These are phyloP conservation scores for Euzophera pinguis DNA, from an alignment of 2,888 invertebrate genomes.

Conservation along the genomic window DNA sequence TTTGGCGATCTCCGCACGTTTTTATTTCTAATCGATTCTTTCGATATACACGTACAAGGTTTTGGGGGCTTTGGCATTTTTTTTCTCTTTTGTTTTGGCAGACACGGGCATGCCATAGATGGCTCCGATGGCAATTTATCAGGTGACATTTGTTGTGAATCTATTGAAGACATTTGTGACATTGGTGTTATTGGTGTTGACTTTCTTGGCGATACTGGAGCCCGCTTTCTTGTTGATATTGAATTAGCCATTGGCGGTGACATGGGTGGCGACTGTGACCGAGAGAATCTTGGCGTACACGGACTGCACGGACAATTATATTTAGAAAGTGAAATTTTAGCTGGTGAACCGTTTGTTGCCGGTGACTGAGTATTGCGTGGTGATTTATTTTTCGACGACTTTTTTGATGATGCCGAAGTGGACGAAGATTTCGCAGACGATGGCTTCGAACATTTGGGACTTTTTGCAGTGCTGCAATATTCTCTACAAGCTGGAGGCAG, in stretches of 20 bases:
- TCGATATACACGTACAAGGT: background rate
- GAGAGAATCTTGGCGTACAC: background rate
- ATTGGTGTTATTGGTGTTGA: background rate
- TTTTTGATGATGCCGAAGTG: constrained; percentile 3
- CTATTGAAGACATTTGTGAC: background rate
- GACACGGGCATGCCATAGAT: background rate
- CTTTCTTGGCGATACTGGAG: too few species aligned
- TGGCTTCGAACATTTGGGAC: constrained; percentile 28
- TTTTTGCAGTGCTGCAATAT: constrained; percentile 25
- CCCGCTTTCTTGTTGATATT: too few species aligned
- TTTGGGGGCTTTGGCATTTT: background rate
- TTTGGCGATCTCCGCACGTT: background rate
- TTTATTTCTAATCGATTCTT: background rate
- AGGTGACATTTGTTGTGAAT: background rate
- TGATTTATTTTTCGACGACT: background rate
- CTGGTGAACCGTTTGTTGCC: background rate
- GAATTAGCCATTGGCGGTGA: too few species aligned
- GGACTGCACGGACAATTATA: background rate
- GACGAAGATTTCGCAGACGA: background rate
- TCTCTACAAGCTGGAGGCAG: constrained; percentile 30
- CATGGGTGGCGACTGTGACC: background rate
- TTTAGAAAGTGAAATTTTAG: background rate
- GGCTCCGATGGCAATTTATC: background rate
- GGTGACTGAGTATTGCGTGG: background rate
- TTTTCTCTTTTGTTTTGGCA: background rate